Evolutionary conservation across 2,113 vertebrate genomes (phyloP).

Genomic region (Microcebus murinus): DNA sequence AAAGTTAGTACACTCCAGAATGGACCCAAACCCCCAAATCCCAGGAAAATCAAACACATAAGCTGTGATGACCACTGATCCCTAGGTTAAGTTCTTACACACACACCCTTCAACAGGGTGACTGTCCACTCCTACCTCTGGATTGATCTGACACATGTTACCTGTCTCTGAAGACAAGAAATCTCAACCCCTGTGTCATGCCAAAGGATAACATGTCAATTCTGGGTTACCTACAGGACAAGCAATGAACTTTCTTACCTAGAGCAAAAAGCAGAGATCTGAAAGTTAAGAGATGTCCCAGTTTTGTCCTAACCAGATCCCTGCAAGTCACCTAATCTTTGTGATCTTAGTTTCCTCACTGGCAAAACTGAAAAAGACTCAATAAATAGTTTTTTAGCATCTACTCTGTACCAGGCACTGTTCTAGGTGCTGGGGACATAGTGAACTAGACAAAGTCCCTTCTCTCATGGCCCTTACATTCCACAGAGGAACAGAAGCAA

Average conservation of each 20-base stretch:
- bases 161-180: background rate
- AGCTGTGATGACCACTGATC: background rate
- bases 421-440: background rate
- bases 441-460: background rate
- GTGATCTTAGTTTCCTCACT: background rate
- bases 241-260: background rate
- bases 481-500: background rate
- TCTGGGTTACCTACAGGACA: background rate
- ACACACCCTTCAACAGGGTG: background rate
- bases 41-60: background rate
- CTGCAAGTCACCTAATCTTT: background rate
- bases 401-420: background rate
- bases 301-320: background rate
- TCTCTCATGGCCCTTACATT: background rate
- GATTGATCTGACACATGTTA: background rate
- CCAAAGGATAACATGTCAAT: background rate
- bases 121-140: background rate
- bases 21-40: background rate
- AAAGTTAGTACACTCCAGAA: background rate
- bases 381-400: background rate
- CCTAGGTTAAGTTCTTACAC: background rate
- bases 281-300: background rate
- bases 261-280: background rate
- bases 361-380: background rate
- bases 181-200: background rate